A percentile compares a stretch with the other conserved stretches of the same genome.
Evolutionary conservation across 2,888 invertebrate species (phyloP).

Genomic region (Branchellion lobata): DNA sequence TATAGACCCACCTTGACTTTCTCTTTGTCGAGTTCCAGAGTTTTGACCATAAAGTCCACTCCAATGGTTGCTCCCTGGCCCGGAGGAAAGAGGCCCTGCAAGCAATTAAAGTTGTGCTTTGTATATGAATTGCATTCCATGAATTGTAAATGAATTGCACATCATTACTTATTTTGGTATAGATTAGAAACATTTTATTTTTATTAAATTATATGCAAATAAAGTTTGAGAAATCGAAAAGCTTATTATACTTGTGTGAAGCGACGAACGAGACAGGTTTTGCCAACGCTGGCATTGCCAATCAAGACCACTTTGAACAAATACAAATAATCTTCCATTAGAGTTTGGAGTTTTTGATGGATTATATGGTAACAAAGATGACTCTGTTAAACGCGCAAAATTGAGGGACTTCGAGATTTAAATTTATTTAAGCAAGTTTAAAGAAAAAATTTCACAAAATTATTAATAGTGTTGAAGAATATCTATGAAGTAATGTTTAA

Average conservation of each 20-base stretch:
- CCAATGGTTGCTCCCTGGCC: constrained; percentile 98
- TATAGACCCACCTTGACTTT: constrained; percentile 62
- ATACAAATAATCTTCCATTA: constrained; percentile 97
- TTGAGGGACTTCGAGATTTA: no score
- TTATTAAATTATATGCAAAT: no score
- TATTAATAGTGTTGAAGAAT: no score
- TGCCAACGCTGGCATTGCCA: constrained; percentile 96
- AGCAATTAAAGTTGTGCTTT: constrained; percentile 22
- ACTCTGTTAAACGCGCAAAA: no score
- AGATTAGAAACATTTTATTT: no score
- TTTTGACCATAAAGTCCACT: constrained; percentile 99
- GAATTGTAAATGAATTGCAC: not conserved
- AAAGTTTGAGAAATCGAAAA: no score
- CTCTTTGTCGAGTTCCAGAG: constrained; percentile 80
- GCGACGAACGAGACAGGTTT: constrained; percentile 91
- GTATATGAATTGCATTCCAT: not conserved
- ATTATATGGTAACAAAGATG: no score
- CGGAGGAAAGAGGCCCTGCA: constrained; percentile 86
- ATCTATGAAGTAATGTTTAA: no score
- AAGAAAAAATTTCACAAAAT: no score
- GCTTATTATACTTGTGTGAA: constrained; percentile 76
- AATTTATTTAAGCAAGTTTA: no score
- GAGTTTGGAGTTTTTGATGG: no score
- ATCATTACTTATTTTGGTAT: no score
- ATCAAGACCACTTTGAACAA: constrained; percentile 97